Evolutionary conservation across 2,113 vertebrate genomes (phyloP), one percentile per base, ranked within the genome.

Genomic region (Colistium nudipinnis): DNA sequence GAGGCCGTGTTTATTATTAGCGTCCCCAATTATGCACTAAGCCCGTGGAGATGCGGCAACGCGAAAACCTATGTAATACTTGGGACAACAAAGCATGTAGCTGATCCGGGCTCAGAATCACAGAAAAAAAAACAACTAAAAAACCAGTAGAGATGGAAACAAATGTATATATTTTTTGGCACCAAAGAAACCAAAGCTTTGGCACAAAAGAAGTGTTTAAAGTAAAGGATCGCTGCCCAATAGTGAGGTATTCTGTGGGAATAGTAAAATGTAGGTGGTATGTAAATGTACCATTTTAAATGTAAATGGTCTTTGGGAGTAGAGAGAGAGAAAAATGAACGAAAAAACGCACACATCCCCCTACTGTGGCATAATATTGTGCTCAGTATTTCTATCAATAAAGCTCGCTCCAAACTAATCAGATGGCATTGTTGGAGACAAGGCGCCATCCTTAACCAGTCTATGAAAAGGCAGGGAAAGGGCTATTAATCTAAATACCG

Each of bases 101-200:
- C 44, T 53, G 35, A 67, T 80, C 65, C 39, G n/a, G 61, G 53
- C 68, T 81, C 74, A 70, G 62, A 41, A 24, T 41, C 31, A 39
- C 30, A 17, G 48, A 17, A 16, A 27, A 41, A 36, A 49, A 20
- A 41, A 31, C n/a, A 12, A 33, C 53, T 48, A 25, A 14, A 11
- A 67, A 77, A n/a, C n/a, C n/a, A n/a, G 44, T 25, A 13, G 38
- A 3, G 16, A 5, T 24, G 7, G 11, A 5, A 17, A n/a, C n/a
- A n/a, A n/a, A 47, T 44, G 4, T 17, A 8, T 25, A 9, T 14
- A 22, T 20, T 70, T 17, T 20, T 35, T n/a, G 41, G 14, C 24
- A 7, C 30, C 6, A 33, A 3, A 65, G 16, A 48, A 13, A 30
- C 13, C 0, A 27, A 35, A 22, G 7, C 1, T 24, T 4, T 39